These are phyloP conservation scores for Caenorhabditis becei DNA, from an alignment of 2,888 invertebrate species.

Conservation along the genomic window DNA sequence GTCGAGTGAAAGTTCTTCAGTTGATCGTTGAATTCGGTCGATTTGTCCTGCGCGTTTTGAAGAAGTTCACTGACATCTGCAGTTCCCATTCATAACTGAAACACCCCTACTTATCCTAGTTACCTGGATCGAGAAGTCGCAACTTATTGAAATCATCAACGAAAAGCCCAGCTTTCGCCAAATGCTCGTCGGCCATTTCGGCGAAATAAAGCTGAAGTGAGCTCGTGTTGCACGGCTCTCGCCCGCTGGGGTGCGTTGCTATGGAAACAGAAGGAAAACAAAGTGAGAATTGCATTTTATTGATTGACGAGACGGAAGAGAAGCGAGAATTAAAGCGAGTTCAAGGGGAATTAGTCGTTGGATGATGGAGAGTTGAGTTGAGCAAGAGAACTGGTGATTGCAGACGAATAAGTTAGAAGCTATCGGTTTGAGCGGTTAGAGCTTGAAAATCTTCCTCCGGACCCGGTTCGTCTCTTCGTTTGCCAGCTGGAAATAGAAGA, in stretches of 20 bases:
- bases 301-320: constrained; percentile 9
- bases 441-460: constrained; percentile 48
- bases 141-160: constrained; percentile 58
- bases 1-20: constrained; percentile 39
- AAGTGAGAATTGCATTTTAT: too few relatives aligned
- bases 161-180: constrained; percentile 54
- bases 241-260: not conserved
- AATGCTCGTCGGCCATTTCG: constrained; percentile 44
- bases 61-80: constrained; percentile 52
- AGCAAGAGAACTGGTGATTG: not conserved
- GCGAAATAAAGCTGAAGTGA: not conserved
- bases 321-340: constrained; percentile 42
- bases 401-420: constrained; percentile 16
- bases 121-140: constrained; percentile 55
- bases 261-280: constrained; percentile 24
- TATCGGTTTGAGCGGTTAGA: constrained; percentile 4
- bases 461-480: constrained; percentile 43
- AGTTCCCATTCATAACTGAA: not conserved
- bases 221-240: not conserved
- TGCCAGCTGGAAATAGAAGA: constrained; percentile 18
- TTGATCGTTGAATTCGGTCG: constrained; percentile 55
- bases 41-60: constrained; percentile 57
- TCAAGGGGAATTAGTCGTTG: constrained; percentile 4
- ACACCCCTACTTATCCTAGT: not conserved
- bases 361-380: not conserved